Evolutionary conservation across 2,797 vertebrate species (phyloP).

Genomic region (Crocidura indochinensis): DNA sequence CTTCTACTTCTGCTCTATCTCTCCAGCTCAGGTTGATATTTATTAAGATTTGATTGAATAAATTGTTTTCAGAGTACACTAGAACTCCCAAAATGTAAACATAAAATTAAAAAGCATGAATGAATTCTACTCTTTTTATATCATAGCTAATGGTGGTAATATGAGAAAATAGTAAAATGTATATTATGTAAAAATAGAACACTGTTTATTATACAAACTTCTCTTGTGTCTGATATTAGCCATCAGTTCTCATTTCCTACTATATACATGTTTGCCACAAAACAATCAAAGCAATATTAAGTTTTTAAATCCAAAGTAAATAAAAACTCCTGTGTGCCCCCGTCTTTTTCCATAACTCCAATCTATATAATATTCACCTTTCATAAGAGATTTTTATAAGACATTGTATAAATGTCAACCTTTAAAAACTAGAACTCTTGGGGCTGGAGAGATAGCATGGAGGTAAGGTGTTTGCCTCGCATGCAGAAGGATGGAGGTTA

Average conservation of each 20-base stretch:
- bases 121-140: conserved; percentile 72
- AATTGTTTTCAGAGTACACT: conserved; percentile 78
- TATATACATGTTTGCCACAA: conserved; percentile 65
- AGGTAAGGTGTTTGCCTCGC: too few species aligned
- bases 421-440: conserved; percentile 75
- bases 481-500: too few species aligned
- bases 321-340: conserved; percentile 51
- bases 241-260: conserved; percentile 26
- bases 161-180: conserved; percentile 74
- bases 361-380: conserved; percentile 70
- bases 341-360: conserved; percentile 67
- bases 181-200: conserved; percentile 27
- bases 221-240: conserved; percentile 78
- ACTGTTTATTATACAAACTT: conserved; percentile 65
- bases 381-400: conserved; percentile 87
- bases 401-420: conserved; percentile 78
- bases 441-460: too few species aligned
- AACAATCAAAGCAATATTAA: conserved; percentile 73
- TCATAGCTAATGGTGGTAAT: conserved; percentile 77
- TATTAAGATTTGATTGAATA: conserved; percentile 81
- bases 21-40: background rate
- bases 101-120: conserved; percentile 77
- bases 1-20: too few species aligned
- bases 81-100: conserved; percentile 68
- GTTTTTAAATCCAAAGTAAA: conserved; percentile 75